Base-by-base conservation (phyloP, 2,888 invertebrate genomes). In the Ophraella communa region DNA sequence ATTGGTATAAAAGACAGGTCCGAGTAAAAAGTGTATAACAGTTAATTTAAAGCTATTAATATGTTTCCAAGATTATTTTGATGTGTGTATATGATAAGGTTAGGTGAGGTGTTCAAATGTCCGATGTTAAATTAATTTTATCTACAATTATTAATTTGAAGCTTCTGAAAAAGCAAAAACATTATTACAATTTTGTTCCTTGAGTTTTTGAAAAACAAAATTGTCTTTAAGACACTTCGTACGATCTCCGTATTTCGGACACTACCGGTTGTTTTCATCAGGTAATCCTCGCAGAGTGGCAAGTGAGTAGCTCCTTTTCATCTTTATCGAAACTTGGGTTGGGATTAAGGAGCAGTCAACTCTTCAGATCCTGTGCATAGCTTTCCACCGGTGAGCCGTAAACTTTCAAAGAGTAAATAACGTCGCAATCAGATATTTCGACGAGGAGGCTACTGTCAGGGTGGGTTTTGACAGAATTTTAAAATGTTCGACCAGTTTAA, bases 391-490 rank as follows among this genome's bases (percentile, higher is more conserved):
- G 39, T 53, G 60, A 60, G 44, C 52, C 52, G 53, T 52, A 53
- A 44, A 60, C 44, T 60, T 60, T 30, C 18, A 11, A 33, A 59
- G 51, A 59, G 59, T 59, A 59, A 59, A 59, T 59, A 59, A 59
- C 59, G 59, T 35, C 59, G 59, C 51, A 59, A 59, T 59, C 59
- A 59, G 51, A 59, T 59, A 59, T 59, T 59, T 51, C 51, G 51
- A 11, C 39, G 10, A 47, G 11, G 4, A 14, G 20, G 20, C 47
- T 23, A 23, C 14, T 23, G 8, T 47, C 23, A 47, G 47, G 23
- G 47, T 23, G 5, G 47, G 47, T 11, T n/a, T 47, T 11, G 11
- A 44, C 20, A 20, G 7, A 14, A 0, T 5, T 14, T 35, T 14
- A 8, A 27, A 27, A 27, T 8, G 1, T 42, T 5, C 1, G n/a